phyloP scores from a whole-genome alignment of 2,113 vertebrate species.

The Haplochromis vanheusdeni region DNA sequence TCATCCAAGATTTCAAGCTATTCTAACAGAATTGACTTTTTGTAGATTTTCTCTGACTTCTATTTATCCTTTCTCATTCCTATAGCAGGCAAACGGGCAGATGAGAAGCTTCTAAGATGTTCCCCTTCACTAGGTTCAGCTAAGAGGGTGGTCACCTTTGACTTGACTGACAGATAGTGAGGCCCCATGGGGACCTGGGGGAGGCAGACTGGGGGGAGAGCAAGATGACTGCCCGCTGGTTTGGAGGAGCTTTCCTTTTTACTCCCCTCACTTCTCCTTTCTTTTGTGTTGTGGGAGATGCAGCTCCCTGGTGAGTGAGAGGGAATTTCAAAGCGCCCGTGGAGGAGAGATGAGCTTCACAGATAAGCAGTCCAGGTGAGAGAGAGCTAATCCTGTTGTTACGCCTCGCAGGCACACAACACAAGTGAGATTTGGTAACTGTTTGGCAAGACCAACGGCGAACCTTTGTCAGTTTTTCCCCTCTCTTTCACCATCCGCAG shows the following conservation, averaged over 20 bases:
- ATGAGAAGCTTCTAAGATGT: slow-evolving; percentile 31
- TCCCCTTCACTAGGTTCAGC: slow-evolving; percentile 20
- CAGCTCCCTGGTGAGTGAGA: slow-evolving; percentile 17
- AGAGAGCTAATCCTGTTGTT: slow-evolving; percentile 41
- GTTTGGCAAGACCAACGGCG: neutral
- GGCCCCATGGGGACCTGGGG: neutral
- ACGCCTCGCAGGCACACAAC: slow-evolving; percentile 35
- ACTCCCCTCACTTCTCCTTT: neutral
- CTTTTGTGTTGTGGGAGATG: slow-evolving; percentile 18
- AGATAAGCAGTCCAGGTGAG: slow-evolving; percentile 56
- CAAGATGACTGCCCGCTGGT: neutral
- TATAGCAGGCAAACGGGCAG: slow-evolving; percentile 12
- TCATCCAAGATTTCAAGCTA: slow-evolving; percentile 17
- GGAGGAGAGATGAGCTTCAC: slow-evolving; percentile 40
- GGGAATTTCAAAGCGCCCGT: slow-evolving; percentile 45
- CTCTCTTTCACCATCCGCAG: neutral
- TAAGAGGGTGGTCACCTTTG: slow-evolving; percentile 45
- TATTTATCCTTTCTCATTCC: slow-evolving; percentile 18
- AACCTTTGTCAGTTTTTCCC: neutral
- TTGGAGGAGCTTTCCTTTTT: neutral
- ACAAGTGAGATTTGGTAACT: slow-evolving; percentile 19
- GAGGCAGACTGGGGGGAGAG: neutral
- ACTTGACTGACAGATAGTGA: slow-evolving; percentile 54
- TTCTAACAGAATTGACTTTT: slow-evolving; percentile 50
- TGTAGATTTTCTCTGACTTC: neutral